Base-by-base conservation (phyloP, 2,113 vertebrate species). In the Actenoides hombroni region DNA sequence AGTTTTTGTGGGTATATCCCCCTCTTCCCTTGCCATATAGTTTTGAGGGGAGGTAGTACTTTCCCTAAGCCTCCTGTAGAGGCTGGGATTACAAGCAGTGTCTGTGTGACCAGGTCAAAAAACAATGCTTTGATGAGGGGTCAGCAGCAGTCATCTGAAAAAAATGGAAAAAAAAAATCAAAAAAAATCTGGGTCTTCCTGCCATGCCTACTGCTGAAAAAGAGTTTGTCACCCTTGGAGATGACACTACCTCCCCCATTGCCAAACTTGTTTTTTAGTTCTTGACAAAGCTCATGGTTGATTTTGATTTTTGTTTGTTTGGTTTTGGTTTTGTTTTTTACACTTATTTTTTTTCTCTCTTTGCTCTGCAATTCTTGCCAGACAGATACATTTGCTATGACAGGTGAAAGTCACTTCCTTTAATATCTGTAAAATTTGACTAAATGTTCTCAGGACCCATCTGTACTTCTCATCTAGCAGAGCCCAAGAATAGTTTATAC, bases 301-400 rank as follows among this genome's bases (percentile, higher is more conserved):
- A 17, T 39, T 28, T 63, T 11, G 12, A 49, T 49, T 49, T 49
- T 42, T 15, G 42, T 42, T 42, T 46, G 17, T 17, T 19, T 46
- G 3, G 2, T 42, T 7, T 28, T 35, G 53, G 10, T 10, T 13
- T 2, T 26, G 15, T 10, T 17, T 16, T 15, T 4, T 14, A 42
- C 13, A 15, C 42, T 57, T 39, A 12, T 53, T 39, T 4, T 0
- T n/a, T 64, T 16, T 0, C 3, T 4, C 3, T 1, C 13, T 60
- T 56, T 65, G 4, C 37, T 67, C 56, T 63, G 0, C 49, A 79
- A 40, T 64, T 54, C 31, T 67, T 68, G 8, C 44, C 54, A 18
- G 14, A 5, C 10, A 88, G 6, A 25, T 42, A 16, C 4, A 31
- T 46, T 29, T 73, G 7, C 33, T 35, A 9, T 68, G 12, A 68